Evolutionary conservation across 2,888 invertebrate genomes (phyloP), one percentile per base, ranked within the genome.

Genomic region (Drosophila fungiperda): DNA sequence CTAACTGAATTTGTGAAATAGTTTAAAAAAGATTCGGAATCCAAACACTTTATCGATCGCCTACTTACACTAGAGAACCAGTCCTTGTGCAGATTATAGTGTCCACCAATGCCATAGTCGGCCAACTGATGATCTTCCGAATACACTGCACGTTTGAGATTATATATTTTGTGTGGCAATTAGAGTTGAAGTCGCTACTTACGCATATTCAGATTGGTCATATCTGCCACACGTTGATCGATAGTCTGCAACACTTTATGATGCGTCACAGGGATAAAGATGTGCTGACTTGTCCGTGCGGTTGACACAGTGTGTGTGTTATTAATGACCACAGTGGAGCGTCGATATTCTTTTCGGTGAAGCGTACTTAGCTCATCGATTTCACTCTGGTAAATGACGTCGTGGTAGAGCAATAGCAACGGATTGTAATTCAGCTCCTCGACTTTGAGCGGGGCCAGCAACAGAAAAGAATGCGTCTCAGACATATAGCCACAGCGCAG

Each of bases 321-420:
- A 0, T 97, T 96, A 0, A 97, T 97, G 0, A 97, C 97, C 68
- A 98, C 76, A 0, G 1, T 57, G 42, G 92, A 81, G 93, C 95
- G 70, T 20, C 65, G 57, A 82, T 45, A 95, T 94, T 89, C 92
- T 95, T 94, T 20, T 91, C 91, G 1, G 95, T 94, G 5, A 15
- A 95, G 76, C 26, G 92, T 82, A 78, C 94, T 94, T 52, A 96
- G 92, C 1, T 89, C 86, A 17, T 93, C 92, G 36, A 95, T 95
- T 91, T 96, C 95, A 0, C 86, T 84, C 76, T 96, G 95, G 35
- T 91, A 93, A 49, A 96, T 90, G 12, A 95, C 93, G 76, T 95
- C 94, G 76, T 95, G 94, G 84, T 93, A 95, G 35, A 95, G 73
- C 12, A 94, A 92, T 26, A 95, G 92, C 62, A 92, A 90, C 0